These are phyloP conservation scores for Notodromas monacha DNA, from an alignment of 2,888 invertebrate genomes.

Conservation along the genomic window DNA sequence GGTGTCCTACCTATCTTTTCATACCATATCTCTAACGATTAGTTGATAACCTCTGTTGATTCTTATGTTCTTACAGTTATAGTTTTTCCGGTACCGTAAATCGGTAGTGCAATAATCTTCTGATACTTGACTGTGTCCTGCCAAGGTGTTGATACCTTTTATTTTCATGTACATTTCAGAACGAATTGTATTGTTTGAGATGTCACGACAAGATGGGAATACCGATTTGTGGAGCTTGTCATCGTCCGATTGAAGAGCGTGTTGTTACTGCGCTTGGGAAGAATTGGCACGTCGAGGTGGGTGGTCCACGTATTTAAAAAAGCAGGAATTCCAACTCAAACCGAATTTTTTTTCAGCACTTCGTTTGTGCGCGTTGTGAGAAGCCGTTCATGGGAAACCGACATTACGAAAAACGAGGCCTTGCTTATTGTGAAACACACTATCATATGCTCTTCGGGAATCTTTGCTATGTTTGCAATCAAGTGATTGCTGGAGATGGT, in stretches of 20 bases:
- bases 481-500: constrained; percentile 91
- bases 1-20: too few relatives aligned
- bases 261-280: constrained; percentile 93
- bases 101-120: too few relatives aligned
- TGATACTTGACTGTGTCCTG: too few relatives aligned
- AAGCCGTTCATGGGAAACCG: constrained; percentile 96
- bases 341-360: constrained; percentile 51
- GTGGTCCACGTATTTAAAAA: constrained; percentile 5
- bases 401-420: constrained; percentile 88
- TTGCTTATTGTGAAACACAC: constrained; percentile 96
- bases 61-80: too few relatives aligned
- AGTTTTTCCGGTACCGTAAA: too few relatives aligned
- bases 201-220: constrained; percentile 99
- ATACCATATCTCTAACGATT: too few relatives aligned
- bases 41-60: too few relatives aligned
- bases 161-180: constrained; percentile 29
- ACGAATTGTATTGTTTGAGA: constrained; percentile 79
- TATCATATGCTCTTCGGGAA: constrained; percentile 97
- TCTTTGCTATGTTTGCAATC: constrained; percentile 91
- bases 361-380: constrained; percentile 97
- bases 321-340: constrained; percentile 9
- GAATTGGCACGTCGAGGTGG: constrained; percentile 86
- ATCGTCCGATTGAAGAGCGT: constrained; percentile 89
- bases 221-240: constrained; percentile 97
- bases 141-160: too few relatives aligned